Evolutionary conservation across 2,888 invertebrate genomes (phyloP), one percentile per base, ranked within the genome.

Genomic region (Drosophila pseudotalamancana): DNA sequence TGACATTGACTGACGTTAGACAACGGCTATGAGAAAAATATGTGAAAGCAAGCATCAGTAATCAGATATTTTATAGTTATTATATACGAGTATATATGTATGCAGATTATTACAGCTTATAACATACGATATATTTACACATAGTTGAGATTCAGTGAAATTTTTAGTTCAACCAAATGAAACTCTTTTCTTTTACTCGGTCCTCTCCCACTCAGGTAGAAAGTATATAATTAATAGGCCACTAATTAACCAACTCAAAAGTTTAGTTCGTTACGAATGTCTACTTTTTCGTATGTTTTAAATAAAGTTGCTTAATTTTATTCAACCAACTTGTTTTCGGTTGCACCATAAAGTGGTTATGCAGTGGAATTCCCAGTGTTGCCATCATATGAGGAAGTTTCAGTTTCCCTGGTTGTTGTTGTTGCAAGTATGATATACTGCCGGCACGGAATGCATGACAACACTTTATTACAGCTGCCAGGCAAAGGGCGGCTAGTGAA

Each of bases 381-480:
- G 34, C 45, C 14, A 25, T 60, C 35, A 67, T 35, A 29, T 31
- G 18, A 39, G 40, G 29, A 16, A 54, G 27, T 37, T 23, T 21
- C 25, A 12, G 34, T 32, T 34, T 42, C 6, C 18, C 23, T 45
- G 31, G 42, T 32, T 29, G 35, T 21, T 49, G 50, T 9, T 66
- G 43, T n/a, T 59, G 51, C 59, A 62, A 72, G 76, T 72, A 83
- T 77, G 76, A 77, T 64, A 76, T 75, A 64, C 61, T 53, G 55
- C 62, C 64, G 51, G 72, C 49, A 63, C 53, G 73, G 66, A 76
- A 83, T 80, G 84, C 78, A 65, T 78, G 80, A 78, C 81, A 77
- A 77, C 78, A 78, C 70, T 84, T 78, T 84, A 78, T 84, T 78
- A 84, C 70, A 64, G 70, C 69, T 56, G 77, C 57, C 69, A 72